phyloP scores from a whole-genome alignment of 2,888 invertebrate genomes.

The Mongoloraphidia duomilia region DNA sequence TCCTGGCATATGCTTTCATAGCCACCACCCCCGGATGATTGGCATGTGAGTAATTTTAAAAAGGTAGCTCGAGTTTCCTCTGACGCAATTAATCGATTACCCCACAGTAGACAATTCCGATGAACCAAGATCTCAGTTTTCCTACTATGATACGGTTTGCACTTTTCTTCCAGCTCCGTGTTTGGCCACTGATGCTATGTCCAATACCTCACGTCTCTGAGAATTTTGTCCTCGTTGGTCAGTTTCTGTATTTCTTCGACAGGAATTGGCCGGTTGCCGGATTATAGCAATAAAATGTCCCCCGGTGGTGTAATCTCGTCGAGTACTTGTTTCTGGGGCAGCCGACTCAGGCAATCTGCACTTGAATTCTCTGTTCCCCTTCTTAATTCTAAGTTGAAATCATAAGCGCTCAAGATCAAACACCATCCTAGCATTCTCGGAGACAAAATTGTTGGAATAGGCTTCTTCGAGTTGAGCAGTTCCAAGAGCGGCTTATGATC shows the following conservation, averaged over 20 bases:
- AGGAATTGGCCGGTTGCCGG: too few species aligned
- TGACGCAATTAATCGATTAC: too few species aligned
- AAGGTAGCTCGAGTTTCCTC: too few species aligned
- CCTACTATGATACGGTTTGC: too few species aligned
- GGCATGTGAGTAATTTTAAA: background rate
- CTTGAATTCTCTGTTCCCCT: background rate
- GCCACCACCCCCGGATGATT: background rate
- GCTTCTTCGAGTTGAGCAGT: constrained; percentile 8
- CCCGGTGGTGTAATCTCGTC: background rate
- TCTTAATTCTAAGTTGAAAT: background rate
- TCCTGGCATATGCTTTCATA: background rate
- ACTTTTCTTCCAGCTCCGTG: too few species aligned
- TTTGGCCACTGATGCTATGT: too few species aligned
- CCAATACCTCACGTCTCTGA: too few species aligned
- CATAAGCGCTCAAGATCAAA: background rate
- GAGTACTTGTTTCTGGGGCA: background rate
- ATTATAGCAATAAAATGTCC: background rate
- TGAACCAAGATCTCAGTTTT: too few species aligned
- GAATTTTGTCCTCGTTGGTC: too few species aligned
- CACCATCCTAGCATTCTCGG: background rate
- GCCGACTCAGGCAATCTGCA: background rate
- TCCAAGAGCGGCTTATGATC: constrained; percentile 9
- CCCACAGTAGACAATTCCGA: too few species aligned
- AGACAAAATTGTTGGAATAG: constrained; percentile 5
- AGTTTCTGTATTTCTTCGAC: too few species aligned